Evolutionary conservation across 2,888 invertebrate genomes (phyloP).

Genomic region (Clistopyga incitator): DNA sequence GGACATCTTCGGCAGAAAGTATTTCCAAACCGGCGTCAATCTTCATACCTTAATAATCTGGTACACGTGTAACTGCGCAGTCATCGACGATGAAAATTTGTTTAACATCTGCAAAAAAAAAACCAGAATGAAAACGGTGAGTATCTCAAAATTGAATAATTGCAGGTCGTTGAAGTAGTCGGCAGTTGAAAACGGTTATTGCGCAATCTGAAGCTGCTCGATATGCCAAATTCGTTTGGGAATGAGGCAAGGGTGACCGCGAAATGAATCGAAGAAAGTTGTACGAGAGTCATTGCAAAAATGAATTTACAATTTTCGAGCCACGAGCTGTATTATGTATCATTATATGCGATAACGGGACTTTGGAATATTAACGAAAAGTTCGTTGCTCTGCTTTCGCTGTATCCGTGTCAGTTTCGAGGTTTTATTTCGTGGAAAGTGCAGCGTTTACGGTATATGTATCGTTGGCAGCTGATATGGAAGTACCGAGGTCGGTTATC

Average conservation of each 20-base stretch:
- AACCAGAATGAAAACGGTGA: slow-evolving; percentile 8
- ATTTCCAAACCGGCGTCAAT: background rate
- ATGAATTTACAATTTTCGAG: slow-evolving; percentile 20
- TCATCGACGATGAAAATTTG: background rate
- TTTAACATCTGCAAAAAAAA: background rate
- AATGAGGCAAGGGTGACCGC: background rate
- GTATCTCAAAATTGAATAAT: slow-evolving; percentile 2
- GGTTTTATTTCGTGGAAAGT: slow-evolving; percentile 33
- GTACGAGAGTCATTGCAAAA: background rate
- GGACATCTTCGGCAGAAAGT: background rate
- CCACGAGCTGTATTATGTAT: slow-evolving; percentile 24
- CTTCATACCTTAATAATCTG: background rate
- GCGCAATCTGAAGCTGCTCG: background rate
- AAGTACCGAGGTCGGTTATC: slow-evolving; percentile 47
- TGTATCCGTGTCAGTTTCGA: slow-evolving; percentile 28
- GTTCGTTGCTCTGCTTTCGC: slow-evolving; percentile 37
- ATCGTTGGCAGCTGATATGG: slow-evolving; percentile 30
- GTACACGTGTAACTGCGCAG: background rate
- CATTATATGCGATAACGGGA: slow-evolving; percentile 20
- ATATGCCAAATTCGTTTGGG: slow-evolving; percentile 7
- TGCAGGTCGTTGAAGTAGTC: background rate
- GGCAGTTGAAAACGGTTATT: background rate
- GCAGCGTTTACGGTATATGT: slow-evolving; percentile 8
- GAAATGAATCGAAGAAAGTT: slow-evolving; percentile 3
- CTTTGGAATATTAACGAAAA: slow-evolving; percentile 24